Evolutionary conservation across 2,888 invertebrate genomes (phyloP).

Genomic region (Bombylius discolor): DNA sequence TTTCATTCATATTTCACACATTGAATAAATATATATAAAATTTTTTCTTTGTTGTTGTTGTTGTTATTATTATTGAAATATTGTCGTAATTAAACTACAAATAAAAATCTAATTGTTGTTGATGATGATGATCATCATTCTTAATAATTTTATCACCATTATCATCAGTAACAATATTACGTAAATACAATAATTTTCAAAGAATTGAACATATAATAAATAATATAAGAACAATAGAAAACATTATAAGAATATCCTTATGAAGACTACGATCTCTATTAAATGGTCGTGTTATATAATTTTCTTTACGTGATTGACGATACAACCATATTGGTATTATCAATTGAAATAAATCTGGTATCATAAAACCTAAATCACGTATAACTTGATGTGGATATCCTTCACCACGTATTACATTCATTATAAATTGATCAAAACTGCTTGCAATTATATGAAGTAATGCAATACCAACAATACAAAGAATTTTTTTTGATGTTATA

Average conservation of each 20-base stretch:
- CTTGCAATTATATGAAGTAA: slow-evolving; percentile 48
- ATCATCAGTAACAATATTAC: background rate
- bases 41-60: too few relatives aligned
- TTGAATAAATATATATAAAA: too few relatives aligned
- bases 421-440: slow-evolving; percentile 51
- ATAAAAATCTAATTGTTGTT: background rate
- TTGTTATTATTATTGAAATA: too few relatives aligned
- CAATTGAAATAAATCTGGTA: slow-evolving; percentile 51
- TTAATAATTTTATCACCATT: background rate
- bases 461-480: slow-evolving; percentile 46
- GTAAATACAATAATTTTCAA: slow-evolving; percentile 22
- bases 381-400: slow-evolving; percentile 54
- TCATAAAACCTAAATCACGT: slow-evolving; percentile 53
- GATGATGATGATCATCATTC: background rate
- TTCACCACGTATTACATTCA: slow-evolving; percentile 49
- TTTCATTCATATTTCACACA: too few relatives aligned
- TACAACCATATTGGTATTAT: slow-evolving; percentile 44
- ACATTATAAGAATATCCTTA: slow-evolving; percentile 18
- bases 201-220: slow-evolving; percentile 35
- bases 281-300: slow-evolving; percentile 31
- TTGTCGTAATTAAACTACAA: background rate
- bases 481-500: slow-evolving; percentile 42
- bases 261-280: slow-evolving; percentile 33
- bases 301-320: slow-evolving; percentile 30
- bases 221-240: slow-evolving; percentile 28